A percentile compares a stretch with the other conserved stretches of the same genome.
Evolutionary conservation across 1,140 invertebrate species (phyloP).

Genomic region (Plutomurus gul): DNA sequence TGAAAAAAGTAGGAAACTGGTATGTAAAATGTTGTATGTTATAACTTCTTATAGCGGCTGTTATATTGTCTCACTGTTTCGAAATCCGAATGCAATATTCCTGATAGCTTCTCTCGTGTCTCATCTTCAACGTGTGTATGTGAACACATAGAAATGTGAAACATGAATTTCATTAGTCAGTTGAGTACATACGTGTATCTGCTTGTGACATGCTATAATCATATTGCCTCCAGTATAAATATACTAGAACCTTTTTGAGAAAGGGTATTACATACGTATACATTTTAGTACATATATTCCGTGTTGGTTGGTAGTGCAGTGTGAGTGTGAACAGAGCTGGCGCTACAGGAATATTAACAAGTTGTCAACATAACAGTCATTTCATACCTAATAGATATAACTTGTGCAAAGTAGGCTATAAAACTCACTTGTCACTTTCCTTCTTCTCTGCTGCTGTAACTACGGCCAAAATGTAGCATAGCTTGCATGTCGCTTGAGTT

Average conservation of each 20-base stretch:
- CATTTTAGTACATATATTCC: not conserved
- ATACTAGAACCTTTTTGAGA: no score
- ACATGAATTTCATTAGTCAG: no score
- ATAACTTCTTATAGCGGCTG: not conserved
- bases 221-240: not conserved
- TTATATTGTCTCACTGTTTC: not conserved
- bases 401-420: conserved; percentile 24
- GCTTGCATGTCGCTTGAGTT: no score
- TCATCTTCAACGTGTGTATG: no score
- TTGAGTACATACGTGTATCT: not conserved
- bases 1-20: conserved; percentile 5
- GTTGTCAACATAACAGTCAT: conserved; percentile 18
- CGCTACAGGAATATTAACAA: not conserved
- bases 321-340: not conserved
- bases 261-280: not conserved
- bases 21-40: conserved; percentile 8
- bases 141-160: no score
- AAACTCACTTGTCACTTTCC: conserved; percentile 15
- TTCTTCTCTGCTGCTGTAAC: not conserved
- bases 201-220: not conserved
- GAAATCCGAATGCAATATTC: not conserved
- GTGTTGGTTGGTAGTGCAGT: not conserved
- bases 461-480: not conserved
- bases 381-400: conserved; percentile 16
- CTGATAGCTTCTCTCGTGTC: no score